phyloP scores from a whole-genome alignment of 1,140 invertebrate genomes.

The Cheumatopsyche charites region DNA sequence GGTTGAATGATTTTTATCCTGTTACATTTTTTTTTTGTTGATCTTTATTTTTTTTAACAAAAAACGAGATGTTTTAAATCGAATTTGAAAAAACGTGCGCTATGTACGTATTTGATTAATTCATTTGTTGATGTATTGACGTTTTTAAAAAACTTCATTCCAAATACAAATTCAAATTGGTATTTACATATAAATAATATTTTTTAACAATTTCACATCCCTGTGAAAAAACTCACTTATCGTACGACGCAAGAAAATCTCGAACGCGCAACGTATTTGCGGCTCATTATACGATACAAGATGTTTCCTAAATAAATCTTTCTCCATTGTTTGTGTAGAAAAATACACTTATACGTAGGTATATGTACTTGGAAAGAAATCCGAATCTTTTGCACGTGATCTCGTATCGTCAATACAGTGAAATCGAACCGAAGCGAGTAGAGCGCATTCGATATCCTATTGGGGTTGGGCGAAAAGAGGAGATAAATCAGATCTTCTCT shows the following conservation, averaged over 20 bases:
- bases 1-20: no score
- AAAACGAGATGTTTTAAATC: no score
- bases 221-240: no score
- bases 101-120: no score
- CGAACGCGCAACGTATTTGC: neutral
- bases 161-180: no score
- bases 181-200: no score
- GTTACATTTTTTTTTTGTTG: no score
- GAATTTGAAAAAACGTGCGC: no score
- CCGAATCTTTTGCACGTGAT: neutral
- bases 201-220: no score
- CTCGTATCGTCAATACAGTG: neutral
- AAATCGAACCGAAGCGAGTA: neutral
- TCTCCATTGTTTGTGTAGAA: neutral
- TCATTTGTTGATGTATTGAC: no score
- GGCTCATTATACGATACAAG: neutral
- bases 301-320: neutral
- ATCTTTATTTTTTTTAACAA: no score
- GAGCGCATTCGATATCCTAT: neutral
- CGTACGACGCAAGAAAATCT: neutral
- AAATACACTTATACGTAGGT: neutral
- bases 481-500: constrained; percentile 48
- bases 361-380: neutral
- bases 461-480: constrained; percentile 11
- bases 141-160: no score